Percentiles rank a stretch among this genome's conserved stretches.
Evolutionary conservation across 2,113 vertebrate genomes (phyloP).

Genomic region (Condylura cristata): DNA sequence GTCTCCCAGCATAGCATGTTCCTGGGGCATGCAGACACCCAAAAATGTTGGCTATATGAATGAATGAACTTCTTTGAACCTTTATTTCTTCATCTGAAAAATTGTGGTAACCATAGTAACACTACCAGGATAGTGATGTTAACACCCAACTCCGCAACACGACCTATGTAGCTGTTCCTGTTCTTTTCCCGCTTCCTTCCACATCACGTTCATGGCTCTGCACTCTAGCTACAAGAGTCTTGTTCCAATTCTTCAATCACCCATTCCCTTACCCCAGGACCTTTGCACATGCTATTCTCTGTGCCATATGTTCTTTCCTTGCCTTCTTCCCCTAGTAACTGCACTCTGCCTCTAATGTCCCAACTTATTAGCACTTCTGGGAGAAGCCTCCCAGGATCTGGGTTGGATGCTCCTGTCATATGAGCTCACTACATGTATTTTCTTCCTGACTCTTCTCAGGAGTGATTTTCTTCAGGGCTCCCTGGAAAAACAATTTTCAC

Average conservation of each 20-base stretch:
- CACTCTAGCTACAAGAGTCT: background rate
- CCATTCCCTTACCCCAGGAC: background rate
- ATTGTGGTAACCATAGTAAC: background rate
- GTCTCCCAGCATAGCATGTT: background rate
- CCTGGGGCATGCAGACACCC: background rate
- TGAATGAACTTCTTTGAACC: background rate
- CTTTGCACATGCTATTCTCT: background rate
- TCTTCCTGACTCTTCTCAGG: background rate
- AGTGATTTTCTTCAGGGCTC: background rate
- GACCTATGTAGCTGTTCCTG: rapidly evolving
- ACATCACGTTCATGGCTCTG: rapidly evolving
- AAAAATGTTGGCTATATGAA: background rate
- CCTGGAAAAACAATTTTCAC: background rate
- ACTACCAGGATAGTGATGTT: background rate
- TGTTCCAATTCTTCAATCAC: background rate
- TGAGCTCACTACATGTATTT: background rate
- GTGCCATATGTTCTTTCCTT: background rate
- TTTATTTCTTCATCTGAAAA: background rate
- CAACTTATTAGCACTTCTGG: background rate
- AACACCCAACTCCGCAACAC: background rate
- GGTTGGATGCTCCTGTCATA: rapidly evolving
- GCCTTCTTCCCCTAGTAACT: background rate
- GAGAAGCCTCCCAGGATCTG: background rate
- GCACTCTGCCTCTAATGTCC: rapidly evolving
- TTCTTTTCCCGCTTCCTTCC: background rate